Base-by-base conservation (phyloP, 2,888 invertebrate species). In the Parapristionchus giblindavisi region DNA sequence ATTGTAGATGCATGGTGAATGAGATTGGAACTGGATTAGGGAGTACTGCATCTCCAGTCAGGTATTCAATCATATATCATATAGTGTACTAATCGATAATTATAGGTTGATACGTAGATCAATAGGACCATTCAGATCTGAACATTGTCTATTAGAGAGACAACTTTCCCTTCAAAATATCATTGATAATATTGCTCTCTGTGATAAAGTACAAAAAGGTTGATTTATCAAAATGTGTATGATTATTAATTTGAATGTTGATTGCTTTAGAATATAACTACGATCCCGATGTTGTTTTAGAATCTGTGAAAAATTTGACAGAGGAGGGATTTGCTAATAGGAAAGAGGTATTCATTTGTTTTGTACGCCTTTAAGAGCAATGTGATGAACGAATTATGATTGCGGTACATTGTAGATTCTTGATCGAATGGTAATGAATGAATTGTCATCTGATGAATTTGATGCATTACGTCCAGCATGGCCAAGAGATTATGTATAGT, bases 11-110 rank as follows among this genome's bases (percentile, higher is more conserved):
- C 0, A 84, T 97, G n/a, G 89, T 96, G 21, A 92, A 94, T 87
- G 93, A 95, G 78, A 90, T 97, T 51, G 98, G 95, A 4, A 88
- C 93, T 0, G 92, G 92, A 85, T 87, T 96, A 52, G 93, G 92
- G 83, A 92, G 93, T 1, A 91, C 92, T 0, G 96, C 97, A 0
- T 92, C 93, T 80, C 94, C 94, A 86, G 92, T 92, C 0, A 92
- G 91, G 14, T 90, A 58, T 27, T 6, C 8, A 29, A 56, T 27
- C 5, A n/a, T n/a, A 54, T 6, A 14, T 51, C 51, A 8, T 92
- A 94, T 78, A 94, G 95, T 86, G 91, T 94, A 24, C 91, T 94
- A 61, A 93, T 36, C 38, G n/a, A 48, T 1, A 8, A 27, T 70
- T 40, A n/a, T 5, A 71, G 70, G 34, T 51, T 73, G 60, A 73